A percentile compares a stretch with the other conserved stretches of the same genome.
Evolutionary conservation across 2,113 vertebrate species (phyloP).

Genomic region (Campylomormyrus tamandua): DNA sequence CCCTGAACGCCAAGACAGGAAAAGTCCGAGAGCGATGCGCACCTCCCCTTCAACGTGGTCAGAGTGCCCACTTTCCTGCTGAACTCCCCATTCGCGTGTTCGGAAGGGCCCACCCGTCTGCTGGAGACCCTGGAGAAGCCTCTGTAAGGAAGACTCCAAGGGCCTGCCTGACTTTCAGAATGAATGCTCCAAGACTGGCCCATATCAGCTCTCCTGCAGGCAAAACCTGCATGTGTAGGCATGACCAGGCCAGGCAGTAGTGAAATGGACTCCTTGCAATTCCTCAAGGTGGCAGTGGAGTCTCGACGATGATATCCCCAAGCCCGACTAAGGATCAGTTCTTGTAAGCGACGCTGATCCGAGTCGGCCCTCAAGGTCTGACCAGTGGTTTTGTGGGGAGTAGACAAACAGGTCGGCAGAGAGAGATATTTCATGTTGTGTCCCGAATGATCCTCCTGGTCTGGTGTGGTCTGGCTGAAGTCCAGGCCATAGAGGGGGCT

Average conservation of each 20-base stretch:
- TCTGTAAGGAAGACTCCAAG: too few relatives aligned
- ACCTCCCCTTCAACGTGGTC: neutral
- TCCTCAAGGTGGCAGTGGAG: neutral
- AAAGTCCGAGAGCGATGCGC: neutral
- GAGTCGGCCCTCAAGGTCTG: neutral
- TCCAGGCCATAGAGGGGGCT: constrained; percentile 43
- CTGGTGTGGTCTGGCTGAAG: neutral
- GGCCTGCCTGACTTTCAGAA: neutral
- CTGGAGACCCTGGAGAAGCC: neutral
- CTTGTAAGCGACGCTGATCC: constrained; percentile 20
- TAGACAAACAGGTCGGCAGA: neutral
- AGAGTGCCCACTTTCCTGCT: neutral
- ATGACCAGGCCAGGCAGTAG: neutral
- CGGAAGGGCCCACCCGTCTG: neutral
- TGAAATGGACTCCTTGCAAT: neutral
- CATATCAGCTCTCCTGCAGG: neutral
- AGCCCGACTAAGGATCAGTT: constrained; percentile 37
- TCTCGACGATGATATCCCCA: neutral
- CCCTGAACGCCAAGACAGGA: neutral
- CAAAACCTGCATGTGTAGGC: too few relatives aligned
- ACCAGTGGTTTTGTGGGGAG: neutral
- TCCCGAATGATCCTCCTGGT: neutral
- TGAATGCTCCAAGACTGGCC: neutral
- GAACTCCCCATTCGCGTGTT: neutral
- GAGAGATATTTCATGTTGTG: neutral